These are phyloP conservation scores for Leucosticte australis DNA, from an alignment of 2,113 vertebrate genomes.

Conservation along the genomic window DNA sequence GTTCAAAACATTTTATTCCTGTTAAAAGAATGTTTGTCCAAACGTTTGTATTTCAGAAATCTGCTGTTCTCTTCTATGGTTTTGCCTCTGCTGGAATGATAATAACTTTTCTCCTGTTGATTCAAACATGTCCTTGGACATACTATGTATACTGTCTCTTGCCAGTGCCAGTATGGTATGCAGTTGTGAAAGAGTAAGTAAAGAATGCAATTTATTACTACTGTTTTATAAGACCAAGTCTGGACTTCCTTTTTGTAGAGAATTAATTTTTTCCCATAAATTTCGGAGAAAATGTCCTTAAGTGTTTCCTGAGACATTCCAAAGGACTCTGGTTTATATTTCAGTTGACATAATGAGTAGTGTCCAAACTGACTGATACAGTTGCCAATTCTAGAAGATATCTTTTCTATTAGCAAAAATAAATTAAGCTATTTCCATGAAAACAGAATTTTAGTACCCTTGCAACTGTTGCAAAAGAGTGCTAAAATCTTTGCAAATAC, in stretches of 20 bases:
- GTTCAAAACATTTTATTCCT: background rate
- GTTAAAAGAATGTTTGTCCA: background rate
- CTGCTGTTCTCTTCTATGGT: slow-evolving; percentile 54
- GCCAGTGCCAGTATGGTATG: slow-evolving; percentile 90
- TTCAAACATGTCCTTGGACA: slow-evolving; percentile 88
- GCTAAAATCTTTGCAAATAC: background rate
- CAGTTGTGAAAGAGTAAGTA: slow-evolving; percentile 91
- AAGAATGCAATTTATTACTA: background rate
- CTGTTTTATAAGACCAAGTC: background rate
- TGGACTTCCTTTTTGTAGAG: background rate
- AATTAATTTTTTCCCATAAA: background rate
- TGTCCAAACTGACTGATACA: background rate
- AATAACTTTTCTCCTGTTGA: slow-evolving; percentile 81
- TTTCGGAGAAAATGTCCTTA: background rate
- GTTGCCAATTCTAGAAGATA: background rate
- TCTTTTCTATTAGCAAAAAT: background rate
- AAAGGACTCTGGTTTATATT: background rate
- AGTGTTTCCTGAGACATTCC: background rate
- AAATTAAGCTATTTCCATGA: background rate
- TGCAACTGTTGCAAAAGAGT: background rate
- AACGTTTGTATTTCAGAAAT: slow-evolving; percentile 72
- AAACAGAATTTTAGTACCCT: background rate
- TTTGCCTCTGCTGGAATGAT: slow-evolving; percentile 73
- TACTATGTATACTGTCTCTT: slow-evolving; percentile 94
- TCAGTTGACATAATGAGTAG: background rate